Percentiles rank a stretch among this genome's conserved stretches.
Conservation (phyloP, 2,113 vertebrate genomes). For the Capricornis sumatraensis region DNA sequence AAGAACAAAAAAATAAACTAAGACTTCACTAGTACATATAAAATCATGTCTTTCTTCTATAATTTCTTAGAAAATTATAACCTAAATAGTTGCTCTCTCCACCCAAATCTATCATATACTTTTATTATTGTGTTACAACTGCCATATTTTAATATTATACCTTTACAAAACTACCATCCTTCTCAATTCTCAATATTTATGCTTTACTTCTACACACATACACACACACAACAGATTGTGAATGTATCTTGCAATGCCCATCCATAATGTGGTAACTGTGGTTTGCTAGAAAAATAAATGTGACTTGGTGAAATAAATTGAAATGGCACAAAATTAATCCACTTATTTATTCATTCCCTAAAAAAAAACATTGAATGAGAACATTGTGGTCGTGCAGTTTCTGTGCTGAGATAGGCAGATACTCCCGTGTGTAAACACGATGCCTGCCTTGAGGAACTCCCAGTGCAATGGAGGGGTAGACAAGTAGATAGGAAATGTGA, state of each 20-base stretch:
- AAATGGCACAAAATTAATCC: neutral
- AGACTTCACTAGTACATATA: neutral
- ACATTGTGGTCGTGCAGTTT: too few species aligned
- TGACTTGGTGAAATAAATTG: neutral
- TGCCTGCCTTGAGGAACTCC: neutral
- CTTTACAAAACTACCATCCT: neutral
- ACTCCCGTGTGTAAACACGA: neutral
- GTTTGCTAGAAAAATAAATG: neutral
- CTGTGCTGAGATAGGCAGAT: neutral
- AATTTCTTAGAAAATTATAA: constrained; percentile 7
- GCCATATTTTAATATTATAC: neutral
- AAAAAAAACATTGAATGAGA: neutral
- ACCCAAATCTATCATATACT: neutral
- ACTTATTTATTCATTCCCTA: neutral
- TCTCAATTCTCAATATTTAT: neutral
- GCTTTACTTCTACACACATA: neutral
- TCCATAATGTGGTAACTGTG: neutral
- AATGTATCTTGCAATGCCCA: neutral
- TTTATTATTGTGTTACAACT: neutral
- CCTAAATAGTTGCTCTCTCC: neutral
- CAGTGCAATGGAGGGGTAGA: neutral
- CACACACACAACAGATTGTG: neutral
- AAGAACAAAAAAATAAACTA: neutral
- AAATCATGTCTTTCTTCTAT: neutral
- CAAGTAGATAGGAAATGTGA: neutral